These are phyloP conservation scores for Acleris literana DNA, from an alignment of 2,888 invertebrate genomes.

Conservation along the genomic window DNA sequence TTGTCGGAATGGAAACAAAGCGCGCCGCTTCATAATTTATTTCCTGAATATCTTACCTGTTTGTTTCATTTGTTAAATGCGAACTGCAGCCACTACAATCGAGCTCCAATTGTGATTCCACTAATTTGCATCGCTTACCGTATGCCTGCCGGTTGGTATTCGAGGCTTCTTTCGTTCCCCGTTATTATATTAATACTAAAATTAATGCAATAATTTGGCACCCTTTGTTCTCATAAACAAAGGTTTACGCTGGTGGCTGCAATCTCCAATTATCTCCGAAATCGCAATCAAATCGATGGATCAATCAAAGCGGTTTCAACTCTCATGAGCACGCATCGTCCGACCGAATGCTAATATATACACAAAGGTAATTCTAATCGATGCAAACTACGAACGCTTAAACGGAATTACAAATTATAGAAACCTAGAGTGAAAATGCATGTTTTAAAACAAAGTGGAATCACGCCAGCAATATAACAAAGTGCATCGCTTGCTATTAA, in stretches of 20 bases:
- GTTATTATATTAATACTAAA: conserved; percentile 6
- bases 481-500: conserved; percentile 66
- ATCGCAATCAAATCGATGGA: conserved; percentile 53
- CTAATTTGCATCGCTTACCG: conserved; percentile 71
- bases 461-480: conserved; percentile 42
- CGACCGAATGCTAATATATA: conserved; percentile 50
- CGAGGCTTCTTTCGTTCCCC: conserved; percentile 15
- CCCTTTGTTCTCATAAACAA: conserved; percentile 1
- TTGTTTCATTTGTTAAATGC: conserved; percentile 72
- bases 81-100: conserved; percentile 68
- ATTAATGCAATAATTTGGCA: not conserved
- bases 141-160: conserved; percentile 44
- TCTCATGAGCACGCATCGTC: conserved; percentile 57
- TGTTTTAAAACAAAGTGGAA: conserved; percentile 36
- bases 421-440: conserved; percentile 6
- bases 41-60: conserved; percentile 65
- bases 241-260: conserved; percentile 1
- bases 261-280: conserved; percentile 36
- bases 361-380: conserved; percentile 69
- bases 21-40: conserved; percentile 61
- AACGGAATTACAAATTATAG: conserved; percentile 38
- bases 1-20: conserved; percentile 52
- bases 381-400: conserved; percentile 61
- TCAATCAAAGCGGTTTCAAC: conserved; percentile 59
- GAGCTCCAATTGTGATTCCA: conserved; percentile 76